These are phyloP conservation scores for Parasteatoda lunata DNA, from an alignment of 2,888 invertebrate species.

Conservation along the genomic window DNA sequence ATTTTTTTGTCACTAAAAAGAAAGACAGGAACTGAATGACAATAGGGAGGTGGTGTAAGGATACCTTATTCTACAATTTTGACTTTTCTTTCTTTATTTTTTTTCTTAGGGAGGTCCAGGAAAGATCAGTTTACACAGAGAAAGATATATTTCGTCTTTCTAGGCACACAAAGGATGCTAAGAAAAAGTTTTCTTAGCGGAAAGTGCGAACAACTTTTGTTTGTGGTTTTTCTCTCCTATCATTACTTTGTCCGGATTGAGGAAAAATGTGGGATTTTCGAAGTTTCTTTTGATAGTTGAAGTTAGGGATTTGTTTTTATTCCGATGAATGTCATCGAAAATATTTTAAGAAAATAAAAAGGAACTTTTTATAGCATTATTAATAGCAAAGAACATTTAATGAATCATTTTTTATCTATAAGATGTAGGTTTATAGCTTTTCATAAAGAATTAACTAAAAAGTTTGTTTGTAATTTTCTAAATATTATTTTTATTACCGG, in stretches of 20 bases:
- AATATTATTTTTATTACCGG: no score
- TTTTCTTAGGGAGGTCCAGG: neutral
- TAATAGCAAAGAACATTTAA: no score
- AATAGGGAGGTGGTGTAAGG: constrained; percentile 15
- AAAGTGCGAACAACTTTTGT: constrained; percentile 3
- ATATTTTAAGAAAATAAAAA: no score
- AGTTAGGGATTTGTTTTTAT: neutral
- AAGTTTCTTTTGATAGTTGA: neutral
- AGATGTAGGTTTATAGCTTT: no score
- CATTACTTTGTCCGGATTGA: neutral
- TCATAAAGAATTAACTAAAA: no score
- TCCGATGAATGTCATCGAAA: neutral
- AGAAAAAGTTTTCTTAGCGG: neutral
- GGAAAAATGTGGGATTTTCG: neutral
- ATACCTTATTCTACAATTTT: constrained; percentile 9
- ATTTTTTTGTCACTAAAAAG: neutral
- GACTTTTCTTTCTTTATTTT: neutral
- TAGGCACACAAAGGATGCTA: neutral
- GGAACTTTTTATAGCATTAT: no score
- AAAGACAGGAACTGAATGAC: constrained; percentile 24
- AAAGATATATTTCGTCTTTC: constrained; percentile 3
- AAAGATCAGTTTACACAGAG: constrained; percentile 5
- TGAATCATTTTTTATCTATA: no score
- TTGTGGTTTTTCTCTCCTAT: neutral
- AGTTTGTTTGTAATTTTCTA: no score